Conservation (phyloP, 2,797 vertebrate genomes). For the Rhynchotus rufescens region DNA sequence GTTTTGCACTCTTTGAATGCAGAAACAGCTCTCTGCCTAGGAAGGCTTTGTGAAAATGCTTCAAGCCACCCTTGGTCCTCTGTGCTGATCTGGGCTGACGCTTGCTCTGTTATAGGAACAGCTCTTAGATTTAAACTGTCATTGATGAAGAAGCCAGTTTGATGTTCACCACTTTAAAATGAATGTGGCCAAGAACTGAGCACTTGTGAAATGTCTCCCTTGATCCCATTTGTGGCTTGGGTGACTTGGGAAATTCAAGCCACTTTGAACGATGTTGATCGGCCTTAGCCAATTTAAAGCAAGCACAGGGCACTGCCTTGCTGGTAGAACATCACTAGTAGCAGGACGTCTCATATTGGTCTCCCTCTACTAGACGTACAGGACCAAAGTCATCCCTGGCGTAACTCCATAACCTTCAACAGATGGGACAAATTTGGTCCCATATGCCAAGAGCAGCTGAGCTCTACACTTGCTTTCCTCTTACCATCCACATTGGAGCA, state of each 20-base stretch:
- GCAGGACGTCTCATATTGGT: slow-evolving; percentile 40
- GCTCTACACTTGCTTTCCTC: slow-evolving; percentile 42
- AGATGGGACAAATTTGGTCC: slow-evolving; percentile 59
- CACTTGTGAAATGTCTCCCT: neutral
- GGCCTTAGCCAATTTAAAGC: neutral
- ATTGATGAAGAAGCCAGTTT: neutral
- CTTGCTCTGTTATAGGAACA: rapidly evolving
- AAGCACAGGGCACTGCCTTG: neutral
- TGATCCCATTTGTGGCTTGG: neutral
- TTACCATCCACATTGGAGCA: slow-evolving; percentile 17
- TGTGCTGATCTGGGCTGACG: neutral
- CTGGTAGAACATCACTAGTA: slow-evolving; percentile 23
- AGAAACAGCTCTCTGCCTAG: neutral
- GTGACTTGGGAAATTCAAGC: neutral
- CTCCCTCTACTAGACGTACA: slow-evolving; percentile 45
- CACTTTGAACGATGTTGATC: neutral
- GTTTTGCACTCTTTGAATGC: neutral
- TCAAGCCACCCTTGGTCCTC: neutral
- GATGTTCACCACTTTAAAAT: neutral
- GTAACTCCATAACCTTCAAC: slow-evolving; percentile 51
- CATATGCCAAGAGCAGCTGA: slow-evolving; percentile 29
- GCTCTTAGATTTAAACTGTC: neutral
- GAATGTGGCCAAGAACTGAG: neutral
- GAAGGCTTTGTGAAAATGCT: neutral
- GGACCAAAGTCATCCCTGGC: slow-evolving; percentile 59